Base-by-base conservation (phyloP, 1,140 invertebrate genomes). In the Philotrypesis tridentata region DNA sequence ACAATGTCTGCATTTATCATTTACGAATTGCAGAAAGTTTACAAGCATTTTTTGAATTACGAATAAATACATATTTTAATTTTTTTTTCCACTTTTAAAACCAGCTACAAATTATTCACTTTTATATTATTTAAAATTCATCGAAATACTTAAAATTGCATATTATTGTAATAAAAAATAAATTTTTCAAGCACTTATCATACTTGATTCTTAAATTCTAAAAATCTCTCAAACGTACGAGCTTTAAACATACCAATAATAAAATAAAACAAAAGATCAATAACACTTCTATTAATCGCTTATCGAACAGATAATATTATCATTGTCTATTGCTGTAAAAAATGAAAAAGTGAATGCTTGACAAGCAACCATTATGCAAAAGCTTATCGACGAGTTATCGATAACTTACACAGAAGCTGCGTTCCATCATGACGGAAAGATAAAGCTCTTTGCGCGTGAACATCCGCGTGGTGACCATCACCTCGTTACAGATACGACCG, bases 341-440 rank as follows among this genome's bases (percentile, higher is more conserved):
- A 55, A n/a, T n/a, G 3, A 17, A 1, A 17, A 55, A 55, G 48
- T 55, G 3, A 37, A 37, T 9, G 33, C 33, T 5, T 37, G 9
- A 37, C 33, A 37, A 3, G 33, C 3, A n/a, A 21, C 7, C 17
- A 17, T n/a, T 55, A n/a, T 55, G 17, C 48, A 55, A 5, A 21
- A 55, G 2, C 37, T 72, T 40, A 72, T 72, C 31, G 33, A 21
- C 6, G 1, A 67, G 60, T 65, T 60, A 81, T 27, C 6, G 23
- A 31, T 23, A 27, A 67, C 79, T 73, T 60, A 81, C 72, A 88
- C 95, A 95, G 92, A 97, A 98, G 72, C 96, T 95, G 84, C 98
- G 93, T 92, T 99, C 98, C 96, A 99, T 96, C 95, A 98, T 98
- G 80, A 99, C 96, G 67, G 98, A 97, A 90, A 99, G 96, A 90